Evolutionary conservation across 2,888 invertebrate genomes (phyloP).

Genomic region (Halocaridina rubra): DNA sequence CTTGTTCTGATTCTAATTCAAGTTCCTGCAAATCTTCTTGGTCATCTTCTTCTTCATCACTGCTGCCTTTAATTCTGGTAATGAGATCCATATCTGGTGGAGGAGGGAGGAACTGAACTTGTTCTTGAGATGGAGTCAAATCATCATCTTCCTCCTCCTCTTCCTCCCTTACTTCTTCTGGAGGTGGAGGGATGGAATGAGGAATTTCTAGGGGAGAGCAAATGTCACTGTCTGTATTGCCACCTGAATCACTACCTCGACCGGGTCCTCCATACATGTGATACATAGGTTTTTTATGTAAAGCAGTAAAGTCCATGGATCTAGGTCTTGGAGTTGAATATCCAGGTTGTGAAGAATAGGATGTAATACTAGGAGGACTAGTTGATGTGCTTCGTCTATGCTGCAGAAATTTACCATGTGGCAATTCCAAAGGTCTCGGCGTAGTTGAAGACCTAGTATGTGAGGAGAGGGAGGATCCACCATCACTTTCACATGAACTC

Average conservation of each 20-base stretch:
- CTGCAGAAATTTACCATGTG: conserved; percentile 46
- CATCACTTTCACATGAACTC: conserved; percentile 63
- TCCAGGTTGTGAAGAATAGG: conserved; percentile 56
- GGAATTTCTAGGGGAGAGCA: conserved; percentile 60
- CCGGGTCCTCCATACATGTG: conserved; percentile 57
- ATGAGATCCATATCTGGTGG: conserved; percentile 61
- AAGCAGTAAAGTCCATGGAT: conserved; percentile 54
- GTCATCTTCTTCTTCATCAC: conserved; percentile 61
- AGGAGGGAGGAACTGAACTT: conserved; percentile 55
- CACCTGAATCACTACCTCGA: conserved; percentile 62
- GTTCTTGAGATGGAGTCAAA: conserved; percentile 54
- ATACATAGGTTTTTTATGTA: conserved; percentile 58
- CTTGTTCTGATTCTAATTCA: conserved; percentile 50
- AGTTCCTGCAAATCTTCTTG: conserved; percentile 47
- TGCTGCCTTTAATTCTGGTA: conserved; percentile 54
- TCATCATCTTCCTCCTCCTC: conserved; percentile 61
- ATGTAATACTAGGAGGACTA: conserved; percentile 59
- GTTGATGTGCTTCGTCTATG: conserved; percentile 60
- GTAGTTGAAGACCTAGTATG: conserved; percentile 62
- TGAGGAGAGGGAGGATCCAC: conserved; percentile 61
- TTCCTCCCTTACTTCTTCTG: conserved; percentile 44
- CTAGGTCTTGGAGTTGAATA: too few relatives aligned
- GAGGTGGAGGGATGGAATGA: conserved; percentile 43
- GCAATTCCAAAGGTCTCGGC: conserved; percentile 57
- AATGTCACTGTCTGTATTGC: conserved; percentile 62